Evolutionary conservation across 2,888 invertebrate genomes (phyloP), one percentile per base, ranked within the genome.

Genomic region (Thera britannica): DNA sequence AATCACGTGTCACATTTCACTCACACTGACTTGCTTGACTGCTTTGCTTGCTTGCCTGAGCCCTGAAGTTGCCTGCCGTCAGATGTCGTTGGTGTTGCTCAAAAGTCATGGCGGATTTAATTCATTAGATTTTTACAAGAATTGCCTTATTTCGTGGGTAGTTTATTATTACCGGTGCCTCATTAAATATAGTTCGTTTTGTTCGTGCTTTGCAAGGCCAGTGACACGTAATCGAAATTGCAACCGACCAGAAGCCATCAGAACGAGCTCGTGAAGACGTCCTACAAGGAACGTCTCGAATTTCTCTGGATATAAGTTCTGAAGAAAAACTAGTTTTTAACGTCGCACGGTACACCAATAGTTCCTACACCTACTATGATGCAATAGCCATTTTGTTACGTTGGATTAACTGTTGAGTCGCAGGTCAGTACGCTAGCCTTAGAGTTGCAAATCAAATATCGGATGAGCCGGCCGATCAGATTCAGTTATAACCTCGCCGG

Each of bases 21-120:
- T 73, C 69, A 77, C 69, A 46, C 9, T 46, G 44, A 46, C 44
- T 38, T 23, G 23, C 23, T 23, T 23, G 23, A 23, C 23, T 23
- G 23, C 23, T 23, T 23, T 23, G 23, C 23, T 23, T 41, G 41
- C 3, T 7, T 41, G 41, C 41, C 41, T 38, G 36, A 3, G 36
- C 36, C 36, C n/a, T 38, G 41, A 5, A 5, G 41, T 41, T 7
- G 44, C 44, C 38, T 68, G 79, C 80, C 87, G 87, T 83, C 89
- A 92, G 93, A 92, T 92, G 93, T 90, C 93, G 90, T 88, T 85
- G 86, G 84, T 88, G 85, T 83, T 85, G 85, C 82, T 86, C 79
- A 85, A 84, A 91, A 89, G 90, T 93, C 90, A 93, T 93, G 93
- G 93, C 90, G 90, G 90, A 93, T 90, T 87, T 90, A 89, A 85